Evolutionary conservation across 2,797 vertebrate genomes (phyloP), one percentile per base, ranked within the genome.

Genomic region (Tangara arthus): DNA sequence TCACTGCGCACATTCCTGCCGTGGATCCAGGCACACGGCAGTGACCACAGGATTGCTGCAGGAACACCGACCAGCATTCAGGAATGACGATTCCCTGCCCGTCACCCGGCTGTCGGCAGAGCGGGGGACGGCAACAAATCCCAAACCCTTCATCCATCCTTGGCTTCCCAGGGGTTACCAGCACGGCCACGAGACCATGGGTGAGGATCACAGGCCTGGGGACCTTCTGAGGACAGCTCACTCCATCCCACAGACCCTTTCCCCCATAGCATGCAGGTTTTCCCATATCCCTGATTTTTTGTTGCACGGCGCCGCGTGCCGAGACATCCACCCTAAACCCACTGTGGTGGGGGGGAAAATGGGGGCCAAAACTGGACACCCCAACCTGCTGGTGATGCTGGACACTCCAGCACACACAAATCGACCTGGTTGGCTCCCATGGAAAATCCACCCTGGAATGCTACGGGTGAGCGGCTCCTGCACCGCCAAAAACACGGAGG

Each of bases 341-440:
- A 0, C 59, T 1, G 16, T 3, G 3, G 18, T 4, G 3, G 0
- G 0, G 1, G 35, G 50, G 63, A 22, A 3, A 3, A 2, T 0
- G 10, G 72, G 57, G 52, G 15, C 15, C 16, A 8, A 10, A 50
- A 60, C 14, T 4, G 32, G 72, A 63, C 49, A 37, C 42, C 37
- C 63, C 66, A 1, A 44, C 20, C 46, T 0, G 0, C 27, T 3
- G 1, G 39, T 27, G 2, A 57, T 1, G 23, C 59, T 5, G 10
- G 59, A 30, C 39, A 27, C 49, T 23, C 61, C 9, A 6, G 59
- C 46, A 80, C 2, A 2, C n/a, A n/a, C 11, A 0, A 15, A 37
- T 14, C 1, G 0, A 52, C 28, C 34, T 5, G 2, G 0, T 0
- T 6, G 3, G 30, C 12, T 69, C 47, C 68, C 26, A 8, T 24